A percentile compares a stretch with the other conserved stretches of the same genome.
These are phyloP conservation scores for Ommatoiulus sabulosus DNA, from an alignment of 2,888 invertebrate genomes.

Conservation along the genomic window DNA sequence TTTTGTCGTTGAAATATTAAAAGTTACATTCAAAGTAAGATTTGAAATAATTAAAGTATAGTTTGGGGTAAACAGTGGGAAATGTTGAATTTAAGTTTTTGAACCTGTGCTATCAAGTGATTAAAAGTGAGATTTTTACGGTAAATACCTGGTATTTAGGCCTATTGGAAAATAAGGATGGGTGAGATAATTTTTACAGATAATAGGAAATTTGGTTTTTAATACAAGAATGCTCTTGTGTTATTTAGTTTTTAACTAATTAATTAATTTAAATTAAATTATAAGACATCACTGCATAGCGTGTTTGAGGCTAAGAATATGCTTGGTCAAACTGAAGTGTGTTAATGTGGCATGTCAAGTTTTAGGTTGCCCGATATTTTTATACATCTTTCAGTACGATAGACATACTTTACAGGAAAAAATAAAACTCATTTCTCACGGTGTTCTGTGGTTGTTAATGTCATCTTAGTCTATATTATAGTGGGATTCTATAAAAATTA, in stretches of 20 bases:
- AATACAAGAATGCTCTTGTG: not conserved
- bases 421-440: not conserved
- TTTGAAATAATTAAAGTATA: not conserved
- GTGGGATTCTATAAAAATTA: not conserved
- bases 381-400: not conserved
- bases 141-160: no score
- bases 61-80: not conserved
- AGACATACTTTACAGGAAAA: not conserved
- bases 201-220: not conserved
- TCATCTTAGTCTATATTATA: not conserved
- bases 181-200: not conserved
- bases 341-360: no score
- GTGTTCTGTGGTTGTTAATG: not conserved
- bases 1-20: not conserved
- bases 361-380: not conserved
- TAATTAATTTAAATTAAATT: no score
- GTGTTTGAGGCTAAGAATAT: not conserved
- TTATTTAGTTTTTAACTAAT: no score
- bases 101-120: not conserved
- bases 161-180: not conserved
- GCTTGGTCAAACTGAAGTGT: no score
- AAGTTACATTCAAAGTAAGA: not conserved
- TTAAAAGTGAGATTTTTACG: no score
- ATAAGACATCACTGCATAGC: not conserved
- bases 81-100: not conserved